These are phyloP conservation scores for Margarornis squamiger DNA, from an alignment of 2,797 vertebrate species.

Conservation along the genomic window DNA sequence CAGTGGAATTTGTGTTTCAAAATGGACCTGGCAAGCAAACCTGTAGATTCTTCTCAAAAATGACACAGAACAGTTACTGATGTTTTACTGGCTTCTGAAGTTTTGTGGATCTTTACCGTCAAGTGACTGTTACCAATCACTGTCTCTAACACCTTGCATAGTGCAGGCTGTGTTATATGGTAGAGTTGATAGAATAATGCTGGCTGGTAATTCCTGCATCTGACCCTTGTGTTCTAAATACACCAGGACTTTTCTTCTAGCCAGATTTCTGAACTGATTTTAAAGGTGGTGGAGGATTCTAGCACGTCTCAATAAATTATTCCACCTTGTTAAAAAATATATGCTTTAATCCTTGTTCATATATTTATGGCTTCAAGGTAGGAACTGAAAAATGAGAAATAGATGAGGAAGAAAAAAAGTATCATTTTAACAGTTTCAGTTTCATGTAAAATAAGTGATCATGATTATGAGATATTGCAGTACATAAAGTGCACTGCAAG, in stretches of 20 bases:
- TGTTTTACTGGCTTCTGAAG: background rate
- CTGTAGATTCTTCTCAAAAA: background rate
- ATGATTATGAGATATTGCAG: background rate
- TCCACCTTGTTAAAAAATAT: background rate
- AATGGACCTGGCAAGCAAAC: background rate
- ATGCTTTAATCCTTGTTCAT: background rate
- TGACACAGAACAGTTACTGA: background rate
- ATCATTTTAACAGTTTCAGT: background rate
- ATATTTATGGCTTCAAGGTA: background rate
- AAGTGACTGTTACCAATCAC: background rate
- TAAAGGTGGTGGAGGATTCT: background rate
- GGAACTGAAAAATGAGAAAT: background rate
- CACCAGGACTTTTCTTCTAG: background rate
- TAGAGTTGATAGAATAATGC: background rate
- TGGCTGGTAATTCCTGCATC: background rate
- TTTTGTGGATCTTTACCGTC: background rate
- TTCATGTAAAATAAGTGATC: background rate
- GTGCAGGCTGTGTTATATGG: background rate
- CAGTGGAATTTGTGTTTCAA: background rate
- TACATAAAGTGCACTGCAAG: background rate
- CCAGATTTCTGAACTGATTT: background rate
- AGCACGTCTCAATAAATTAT: background rate
- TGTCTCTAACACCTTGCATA: background rate
- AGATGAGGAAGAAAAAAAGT: background rate
- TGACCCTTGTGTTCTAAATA: background rate